Conservation (phyloP, 2,113 vertebrate species). For the Pluvialis apricaria region DNA sequence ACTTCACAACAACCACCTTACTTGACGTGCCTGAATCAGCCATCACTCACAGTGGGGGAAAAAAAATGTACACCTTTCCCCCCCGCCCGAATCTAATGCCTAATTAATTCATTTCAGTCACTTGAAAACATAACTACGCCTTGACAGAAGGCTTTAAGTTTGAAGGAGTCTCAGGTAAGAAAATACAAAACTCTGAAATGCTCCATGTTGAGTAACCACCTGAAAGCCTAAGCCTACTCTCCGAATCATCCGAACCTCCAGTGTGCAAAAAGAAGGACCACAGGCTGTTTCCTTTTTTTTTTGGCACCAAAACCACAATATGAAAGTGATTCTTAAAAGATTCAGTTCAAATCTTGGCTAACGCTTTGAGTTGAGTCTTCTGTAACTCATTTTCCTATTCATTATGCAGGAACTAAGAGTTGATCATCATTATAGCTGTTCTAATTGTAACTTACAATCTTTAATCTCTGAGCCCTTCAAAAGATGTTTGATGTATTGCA, state of each 20-base stretch:
- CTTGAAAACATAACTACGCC: background rate
- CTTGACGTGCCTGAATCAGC: background rate
- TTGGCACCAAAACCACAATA: background rate
- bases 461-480: constrained; percentile 17
- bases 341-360: background rate
- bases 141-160: background rate
- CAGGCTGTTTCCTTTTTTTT: background rate
- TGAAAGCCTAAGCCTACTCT: background rate
- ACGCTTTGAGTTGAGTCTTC: background rate
- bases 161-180: background rate
- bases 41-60: background rate
- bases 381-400: background rate
- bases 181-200: background rate
- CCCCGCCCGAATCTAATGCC: background rate
- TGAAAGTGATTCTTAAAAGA: background rate
- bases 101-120: background rate
- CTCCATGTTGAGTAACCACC: background rate
- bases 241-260: background rate
- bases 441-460: constrained; percentile 13
- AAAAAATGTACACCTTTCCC: background rate
- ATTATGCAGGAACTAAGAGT: background rate
- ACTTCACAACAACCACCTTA: background rate
- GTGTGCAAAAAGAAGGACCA: background rate
- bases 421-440: constrained; percentile 25
- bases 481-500: background rate